Evolutionary conservation across 1,140 invertebrate genomes (phyloP).

Genomic region (Aleiodes sp.): DNA sequence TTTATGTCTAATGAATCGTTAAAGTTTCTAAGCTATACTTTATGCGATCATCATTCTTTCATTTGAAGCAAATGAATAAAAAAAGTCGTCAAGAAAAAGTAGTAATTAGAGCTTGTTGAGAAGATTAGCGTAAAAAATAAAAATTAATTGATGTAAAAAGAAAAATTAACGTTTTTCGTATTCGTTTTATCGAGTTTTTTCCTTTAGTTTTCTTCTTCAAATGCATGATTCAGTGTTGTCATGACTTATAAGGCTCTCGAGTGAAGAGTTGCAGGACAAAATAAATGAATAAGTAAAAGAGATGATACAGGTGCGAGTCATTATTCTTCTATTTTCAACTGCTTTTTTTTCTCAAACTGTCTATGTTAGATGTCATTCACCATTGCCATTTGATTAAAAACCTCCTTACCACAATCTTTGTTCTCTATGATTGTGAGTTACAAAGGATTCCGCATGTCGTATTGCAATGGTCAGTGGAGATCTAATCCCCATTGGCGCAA

Average conservation of each 20-base stretch:
- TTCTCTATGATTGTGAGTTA: not conserved
- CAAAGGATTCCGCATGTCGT: not conserved
- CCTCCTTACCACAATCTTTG: not conserved
- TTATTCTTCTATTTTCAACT: too few relatives aligned
- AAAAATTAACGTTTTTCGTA: too few relatives aligned
- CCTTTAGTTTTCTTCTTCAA: slow-evolving; percentile 6
- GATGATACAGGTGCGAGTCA: slow-evolving; percentile 38
- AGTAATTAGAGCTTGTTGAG: too few relatives aligned
- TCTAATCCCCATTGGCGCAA: not conserved
- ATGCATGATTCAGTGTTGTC: slow-evolving; percentile 32
- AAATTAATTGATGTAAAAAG: too few relatives aligned
- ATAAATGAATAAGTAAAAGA: slow-evolving; percentile 10
- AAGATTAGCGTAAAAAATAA: too few relatives aligned
- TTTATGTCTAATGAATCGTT: too few relatives aligned
- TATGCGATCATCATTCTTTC: too few relatives aligned
- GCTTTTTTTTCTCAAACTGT: slow-evolving; percentile 12
- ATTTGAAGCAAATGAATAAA: too few relatives aligned
- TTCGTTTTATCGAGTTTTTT: not conserved
- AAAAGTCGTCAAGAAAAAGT: too few relatives aligned
- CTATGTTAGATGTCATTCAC: not conserved
- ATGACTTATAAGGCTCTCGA: slow-evolving; percentile 29
- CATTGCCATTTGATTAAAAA: not conserved
- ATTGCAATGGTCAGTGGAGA: not conserved
- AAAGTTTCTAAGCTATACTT: too few relatives aligned
- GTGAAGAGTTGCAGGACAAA: not conserved